Base-by-base conservation (phyloP, 2,113 vertebrate species). In the Hymenochirus boettgeri region DNA sequence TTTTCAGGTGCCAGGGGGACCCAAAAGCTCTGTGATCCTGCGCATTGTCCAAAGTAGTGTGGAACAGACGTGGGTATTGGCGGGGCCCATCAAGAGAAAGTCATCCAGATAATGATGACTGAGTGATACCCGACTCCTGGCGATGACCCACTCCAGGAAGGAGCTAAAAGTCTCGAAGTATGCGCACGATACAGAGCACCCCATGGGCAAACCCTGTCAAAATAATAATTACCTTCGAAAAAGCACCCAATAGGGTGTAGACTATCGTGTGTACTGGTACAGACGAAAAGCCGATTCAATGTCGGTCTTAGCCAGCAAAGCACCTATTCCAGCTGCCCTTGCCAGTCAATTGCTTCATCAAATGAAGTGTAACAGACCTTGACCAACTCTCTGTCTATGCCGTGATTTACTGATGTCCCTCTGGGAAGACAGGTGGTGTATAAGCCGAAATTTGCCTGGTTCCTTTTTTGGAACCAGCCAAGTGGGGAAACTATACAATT, bases 391-490 rank as follows among this genome's bases (percentile, higher is more conserved):
- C 15, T 26, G 17, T 17, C 13, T 2, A 53, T 53, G 8, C 26
- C 23, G 17, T 53, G 23, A 17, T 53, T 53, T 17, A 53, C 9
- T 12, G 51, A 53, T 15, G 23, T 27, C 15, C 26, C 26, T 18
- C 17, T 55, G 26, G 27, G n/a, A 55, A 5, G 53, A 55, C 26
- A 55, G 31, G 22, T 55, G 53, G n/a, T 31, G 26, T 10, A 55
- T 55, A 7, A 55, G 7, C 11, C 52, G 11, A n/a, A 7, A 54
- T 26, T n/a, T 31, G 3, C 26, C 26, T 18, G 5, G 25, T 15
- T 54, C 52, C 7, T 54, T 26, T 25, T 29, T 54, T 17, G 52
- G 52, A 5, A 54, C 12, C 24, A 54, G 5, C 52, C 52, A 25
- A 54, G 9, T 5, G 25, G 25, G 7, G 52, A 54, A 29, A 54